These are phyloP conservation scores for Abrostola triplasia DNA, from an alignment of 2,888 invertebrate genomes.

Conservation along the genomic window DNA sequence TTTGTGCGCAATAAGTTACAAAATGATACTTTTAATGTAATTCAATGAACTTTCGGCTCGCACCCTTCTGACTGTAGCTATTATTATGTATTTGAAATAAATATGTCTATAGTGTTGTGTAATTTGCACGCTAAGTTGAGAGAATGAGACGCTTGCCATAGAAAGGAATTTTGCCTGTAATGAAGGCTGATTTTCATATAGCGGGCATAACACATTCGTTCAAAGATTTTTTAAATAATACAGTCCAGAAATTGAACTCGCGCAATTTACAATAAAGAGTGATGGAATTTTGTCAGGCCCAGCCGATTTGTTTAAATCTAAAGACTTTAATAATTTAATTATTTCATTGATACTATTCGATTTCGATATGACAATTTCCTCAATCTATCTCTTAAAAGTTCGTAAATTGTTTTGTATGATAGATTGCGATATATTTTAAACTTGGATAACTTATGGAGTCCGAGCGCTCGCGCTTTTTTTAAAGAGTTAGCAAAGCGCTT, in stretches of 20 bases:
- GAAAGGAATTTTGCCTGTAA: background rate
- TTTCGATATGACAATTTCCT: background rate
- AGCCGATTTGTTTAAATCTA: background rate
- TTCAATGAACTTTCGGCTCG: background rate
- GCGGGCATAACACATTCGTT: background rate
- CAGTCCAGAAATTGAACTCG: background rate
- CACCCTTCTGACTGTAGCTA: background rate
- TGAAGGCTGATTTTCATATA: background rate
- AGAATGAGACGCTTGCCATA: background rate
- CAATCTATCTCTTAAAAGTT: background rate
- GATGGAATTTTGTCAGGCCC: background rate
- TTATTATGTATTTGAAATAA: background rate
- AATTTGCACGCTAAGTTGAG: background rate
- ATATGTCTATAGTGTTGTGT: background rate
- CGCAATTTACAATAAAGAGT: background rate
- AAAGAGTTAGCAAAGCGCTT: no score
- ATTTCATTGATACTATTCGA: no score
- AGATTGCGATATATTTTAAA: background rate
- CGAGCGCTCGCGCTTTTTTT: no score
- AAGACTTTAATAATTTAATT: no score
- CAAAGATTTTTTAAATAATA: background rate
- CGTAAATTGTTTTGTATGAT: background rate
- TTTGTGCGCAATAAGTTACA: background rate
- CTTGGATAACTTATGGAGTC: no score
- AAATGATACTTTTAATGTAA: background rate